A percentile compares a stretch with the other conserved stretches of the same genome.
These are phyloP conservation scores for Drosophila tani DNA, from an alignment of 1,140 invertebrate species.

Conservation along the genomic window DNA sequence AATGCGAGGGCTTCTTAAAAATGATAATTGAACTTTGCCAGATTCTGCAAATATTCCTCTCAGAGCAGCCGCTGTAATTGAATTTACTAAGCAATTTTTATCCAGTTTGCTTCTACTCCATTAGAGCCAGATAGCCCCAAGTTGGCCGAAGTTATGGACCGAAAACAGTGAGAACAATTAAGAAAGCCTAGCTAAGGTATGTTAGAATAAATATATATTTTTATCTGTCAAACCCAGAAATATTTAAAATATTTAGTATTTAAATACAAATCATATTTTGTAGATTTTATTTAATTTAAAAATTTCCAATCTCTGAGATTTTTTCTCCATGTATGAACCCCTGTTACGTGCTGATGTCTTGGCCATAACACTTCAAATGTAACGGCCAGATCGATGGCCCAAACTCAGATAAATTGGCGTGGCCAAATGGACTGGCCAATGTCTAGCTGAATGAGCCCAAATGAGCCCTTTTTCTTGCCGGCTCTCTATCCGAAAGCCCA, in stretches of 20 bases:
- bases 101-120: conserved; percentile 13
- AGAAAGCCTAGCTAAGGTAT: no score
- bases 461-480: conserved; percentile 41
- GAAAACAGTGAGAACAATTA: background rate
- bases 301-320: background rate
- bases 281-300: no score
- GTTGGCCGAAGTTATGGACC: background rate
- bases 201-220: no score
- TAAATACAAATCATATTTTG: no score
- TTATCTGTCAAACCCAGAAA: no score
- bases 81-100: conserved; percentile 28
- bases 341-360: conserved; percentile 33
- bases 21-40: conserved; percentile 27
- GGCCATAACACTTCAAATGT: conserved; percentile 47
- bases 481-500: conserved; percentile 26
- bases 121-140: conserved; percentile 31
- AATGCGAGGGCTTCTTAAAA: conserved; percentile 13
- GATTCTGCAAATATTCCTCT: conserved; percentile 5
- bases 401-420: conserved; percentile 55
- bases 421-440: conserved; percentile 54
- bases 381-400: conserved; percentile 56
- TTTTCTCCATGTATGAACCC: conserved; percentile 12
- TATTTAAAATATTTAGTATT: no score
- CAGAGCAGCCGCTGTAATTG: conserved; percentile 21
- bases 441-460: conserved; percentile 52